Evolutionary conservation across 2,113 vertebrate species (phyloP).

Genomic region (Salvelinus sp.): DNA sequence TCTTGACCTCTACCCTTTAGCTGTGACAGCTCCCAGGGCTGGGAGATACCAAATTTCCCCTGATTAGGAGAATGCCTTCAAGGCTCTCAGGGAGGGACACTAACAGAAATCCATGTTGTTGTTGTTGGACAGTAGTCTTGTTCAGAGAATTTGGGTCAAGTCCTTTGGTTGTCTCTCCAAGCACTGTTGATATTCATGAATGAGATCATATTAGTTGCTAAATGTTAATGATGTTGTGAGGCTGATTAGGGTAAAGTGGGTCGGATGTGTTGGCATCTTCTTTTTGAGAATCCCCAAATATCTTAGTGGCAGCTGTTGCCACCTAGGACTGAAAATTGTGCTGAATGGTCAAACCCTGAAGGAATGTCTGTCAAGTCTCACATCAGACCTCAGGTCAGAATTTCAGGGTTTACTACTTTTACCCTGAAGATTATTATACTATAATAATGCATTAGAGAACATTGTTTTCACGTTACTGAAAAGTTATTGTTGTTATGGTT

Average conservation of each 20-base stretch:
- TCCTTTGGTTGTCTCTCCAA: background rate
- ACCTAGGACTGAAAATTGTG: no score
- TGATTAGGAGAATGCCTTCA: conserved; percentile 29
- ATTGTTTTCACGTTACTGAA: no score
- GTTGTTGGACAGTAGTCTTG: background rate
- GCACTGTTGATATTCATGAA: background rate
- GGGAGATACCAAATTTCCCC: conserved; percentile 33
- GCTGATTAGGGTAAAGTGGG: background rate
- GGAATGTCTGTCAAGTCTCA: no score
- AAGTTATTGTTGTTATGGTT: no score
- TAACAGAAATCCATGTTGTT: background rate
- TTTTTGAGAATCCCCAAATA: background rate
- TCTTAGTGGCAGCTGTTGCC: no score
- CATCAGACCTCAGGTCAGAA: no score
- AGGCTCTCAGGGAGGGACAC: background rate
- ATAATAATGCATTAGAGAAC: no score
- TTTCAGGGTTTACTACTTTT: no score
- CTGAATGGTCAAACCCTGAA: background rate
- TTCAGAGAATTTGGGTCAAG: background rate
- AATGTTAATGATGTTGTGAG: background rate
- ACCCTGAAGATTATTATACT: no score
- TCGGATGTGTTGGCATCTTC: background rate
- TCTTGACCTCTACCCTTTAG: conserved; percentile 67
- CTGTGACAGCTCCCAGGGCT: conserved; percentile 53
- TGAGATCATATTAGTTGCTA: background rate